Percentiles rank a stretch among this genome's conserved stretches.
These are phyloP conservation scores for Gortyna flavago DNA, from an alignment of 2,888 invertebrate genomes.

Conservation along the genomic window DNA sequence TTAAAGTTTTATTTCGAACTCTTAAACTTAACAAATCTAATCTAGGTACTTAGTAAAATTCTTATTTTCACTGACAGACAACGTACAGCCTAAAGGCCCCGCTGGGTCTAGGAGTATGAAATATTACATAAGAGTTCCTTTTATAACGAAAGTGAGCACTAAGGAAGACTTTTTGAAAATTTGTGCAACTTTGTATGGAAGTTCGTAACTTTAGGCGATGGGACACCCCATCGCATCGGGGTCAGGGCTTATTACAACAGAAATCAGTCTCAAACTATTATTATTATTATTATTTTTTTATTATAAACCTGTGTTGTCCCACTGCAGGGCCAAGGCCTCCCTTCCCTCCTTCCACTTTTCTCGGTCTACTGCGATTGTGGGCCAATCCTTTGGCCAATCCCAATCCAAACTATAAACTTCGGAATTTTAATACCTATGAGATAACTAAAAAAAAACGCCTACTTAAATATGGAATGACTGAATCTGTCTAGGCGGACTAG, in stretches of 20 bases:
- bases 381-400: no score
- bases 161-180: neutral
- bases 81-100: neutral
- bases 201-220: neutral
- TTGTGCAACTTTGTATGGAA: neutral
- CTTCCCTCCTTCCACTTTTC: no score
- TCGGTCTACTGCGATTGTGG: no score
- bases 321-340: no score
- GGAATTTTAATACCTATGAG: no score
- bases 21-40: no score
- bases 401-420: neutral
- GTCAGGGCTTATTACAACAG: neutral
- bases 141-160: no score
- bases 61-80: neutral
- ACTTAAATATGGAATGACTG: neutral
- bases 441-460: neutral
- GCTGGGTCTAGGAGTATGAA: neutral
- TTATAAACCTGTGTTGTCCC: no score
- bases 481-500: no score
- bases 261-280: neutral
- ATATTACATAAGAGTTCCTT: neutral
- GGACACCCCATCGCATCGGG: no score
- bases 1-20: neutral
- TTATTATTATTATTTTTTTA: no score
- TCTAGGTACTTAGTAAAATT: neutral